Conservation (phyloP, 2,888 invertebrate species). For the Therioaphis trifolii region DNA sequence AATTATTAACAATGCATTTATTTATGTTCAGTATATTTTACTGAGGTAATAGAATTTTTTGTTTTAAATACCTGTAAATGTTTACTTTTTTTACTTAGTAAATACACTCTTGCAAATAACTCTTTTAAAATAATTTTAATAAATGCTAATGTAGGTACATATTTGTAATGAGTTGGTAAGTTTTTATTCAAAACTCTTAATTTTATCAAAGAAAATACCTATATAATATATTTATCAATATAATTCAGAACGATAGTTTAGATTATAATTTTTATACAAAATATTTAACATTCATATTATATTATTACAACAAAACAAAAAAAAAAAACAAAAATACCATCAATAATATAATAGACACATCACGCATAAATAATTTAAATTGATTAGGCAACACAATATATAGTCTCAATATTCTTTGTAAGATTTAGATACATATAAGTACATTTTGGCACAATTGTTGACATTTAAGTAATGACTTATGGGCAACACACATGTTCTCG, state of each 20-base stretch:
- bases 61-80: constrained; percentile 31
- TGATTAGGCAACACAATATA: constrained; percentile 14
- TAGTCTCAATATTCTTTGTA: constrained; percentile 8
- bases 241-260: neutral
- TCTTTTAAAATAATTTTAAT: neutral
- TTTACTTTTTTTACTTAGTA: neutral
- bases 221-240: constrained; percentile 10
- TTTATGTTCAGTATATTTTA: too few relatives aligned
- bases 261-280: constrained; percentile 36
- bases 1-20: too few relatives aligned
- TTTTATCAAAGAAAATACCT: neutral
- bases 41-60: neutral
- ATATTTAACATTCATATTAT: constrained; percentile 11
- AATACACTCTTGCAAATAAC: neutral
- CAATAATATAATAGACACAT: constrained; percentile 14
- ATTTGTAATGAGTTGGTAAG: neutral
- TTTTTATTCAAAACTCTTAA: neutral
- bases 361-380: constrained; percentile 37
- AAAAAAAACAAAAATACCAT: constrained; percentile 30
- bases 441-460: constrained; percentile 42
- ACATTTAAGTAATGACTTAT: neutral
- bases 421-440: constrained; percentile 35
- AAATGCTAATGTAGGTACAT: neutral
- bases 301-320: constrained; percentile 12
- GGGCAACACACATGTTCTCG: neutral